Conservation (phyloP, 1,140 invertebrate species). For the Chionoecetes opilio region DNA sequence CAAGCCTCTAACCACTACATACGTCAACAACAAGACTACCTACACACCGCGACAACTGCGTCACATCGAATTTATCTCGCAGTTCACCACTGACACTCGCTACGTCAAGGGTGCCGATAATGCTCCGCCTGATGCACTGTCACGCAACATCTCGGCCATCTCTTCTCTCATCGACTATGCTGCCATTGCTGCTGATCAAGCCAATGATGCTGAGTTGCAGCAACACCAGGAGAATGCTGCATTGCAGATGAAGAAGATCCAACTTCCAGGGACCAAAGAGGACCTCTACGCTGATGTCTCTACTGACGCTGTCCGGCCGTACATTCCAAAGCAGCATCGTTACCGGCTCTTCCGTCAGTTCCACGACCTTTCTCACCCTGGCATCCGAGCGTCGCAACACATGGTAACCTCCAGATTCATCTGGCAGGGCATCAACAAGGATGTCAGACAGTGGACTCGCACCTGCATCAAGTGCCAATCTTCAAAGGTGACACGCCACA, state of each 20-base stretch:
- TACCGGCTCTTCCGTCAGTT: neutral
- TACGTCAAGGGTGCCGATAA: neutral
- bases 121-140: neutral
- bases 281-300: neutral
- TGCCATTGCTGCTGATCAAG: neutral
- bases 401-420: neutral
- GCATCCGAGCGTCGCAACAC: neutral
- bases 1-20: neutral
- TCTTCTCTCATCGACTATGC: neutral
- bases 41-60: neutral
- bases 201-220: neutral
- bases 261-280: neutral
- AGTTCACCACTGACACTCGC: neutral
- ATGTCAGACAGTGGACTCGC: neutral
- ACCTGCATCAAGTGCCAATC: neutral
- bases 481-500: neutral
- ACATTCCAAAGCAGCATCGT: neutral
- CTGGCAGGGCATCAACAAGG: too few species aligned
- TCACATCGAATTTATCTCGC: neutral
- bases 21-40: neutral
- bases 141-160: neutral
- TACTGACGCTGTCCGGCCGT: neutral
- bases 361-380: neutral
- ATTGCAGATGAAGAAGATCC: neutral
- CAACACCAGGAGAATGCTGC: neutral